Base-by-base conservation (phyloP, 2,113 vertebrate species). In the Urocitellus parryii region DNA sequence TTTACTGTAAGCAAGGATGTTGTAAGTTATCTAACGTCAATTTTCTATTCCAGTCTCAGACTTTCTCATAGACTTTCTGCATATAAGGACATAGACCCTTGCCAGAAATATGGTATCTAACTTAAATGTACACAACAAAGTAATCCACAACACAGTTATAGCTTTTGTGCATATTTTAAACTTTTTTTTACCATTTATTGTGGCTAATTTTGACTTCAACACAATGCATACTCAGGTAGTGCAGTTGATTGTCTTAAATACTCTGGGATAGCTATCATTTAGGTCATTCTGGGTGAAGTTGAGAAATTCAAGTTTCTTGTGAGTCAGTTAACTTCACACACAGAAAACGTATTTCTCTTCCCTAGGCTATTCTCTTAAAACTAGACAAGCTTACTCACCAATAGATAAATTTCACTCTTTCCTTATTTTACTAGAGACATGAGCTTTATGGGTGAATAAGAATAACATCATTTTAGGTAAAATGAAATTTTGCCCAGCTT, bases 291-390 rank as follows among this genome's bases (percentile, higher is more conserved):
- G 7, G 29, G 53, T 96, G 11, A 53, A 88, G 2, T n/a, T 34
- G 7, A 53, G 10, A 92, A 70, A 53, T 45, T 79, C 11, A 90
- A 74, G 29, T 13, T 92, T 89, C 56, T 20, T 48, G 18, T 68
- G 48, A 10, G 56, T 53, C 73, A 94, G 14, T 81, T 32, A 80
- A 85, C 8, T 84, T 88, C 42, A 76, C 48, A 63, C 5, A 74
- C 14, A 81, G 29, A 85, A 96, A 97, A 79, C 3, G 12, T 45
- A 34, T 48, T 76, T 42, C 51, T 95, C 48, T 89, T 53, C 24
- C n/a, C 45, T 11, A 70, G n/a, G 85, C 16, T 56, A 27, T 61
- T 14, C 4, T 8, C 22, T 34, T 88, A 77, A 78, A 78, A 14
- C 9, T 17, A 73, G 42, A 77, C 39, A 61, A 87, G 42, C 25